Conservation (phyloP, 2,797 vertebrate genomes). For the Tangara arthus region DNA sequence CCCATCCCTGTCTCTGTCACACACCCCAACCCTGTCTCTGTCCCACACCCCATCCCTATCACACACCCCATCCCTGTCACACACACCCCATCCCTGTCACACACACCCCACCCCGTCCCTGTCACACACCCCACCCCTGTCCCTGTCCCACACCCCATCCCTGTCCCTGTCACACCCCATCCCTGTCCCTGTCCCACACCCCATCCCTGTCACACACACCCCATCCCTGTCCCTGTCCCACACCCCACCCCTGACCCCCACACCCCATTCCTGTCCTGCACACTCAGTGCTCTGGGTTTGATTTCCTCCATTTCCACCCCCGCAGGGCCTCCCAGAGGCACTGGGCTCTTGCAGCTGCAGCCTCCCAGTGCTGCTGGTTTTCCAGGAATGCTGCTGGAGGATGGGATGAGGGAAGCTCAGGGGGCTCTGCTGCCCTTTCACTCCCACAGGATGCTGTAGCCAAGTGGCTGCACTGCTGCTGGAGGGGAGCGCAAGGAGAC, state of each 20-base stretch:
- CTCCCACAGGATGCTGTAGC: neutral
- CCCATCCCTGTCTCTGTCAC: no score
- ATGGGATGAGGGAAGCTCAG: neutral
- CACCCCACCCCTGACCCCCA: no score
- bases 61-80: neutral
- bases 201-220: no score
- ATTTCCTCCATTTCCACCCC: fast-evolving
- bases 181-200: no score
- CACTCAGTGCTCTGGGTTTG: neutral
- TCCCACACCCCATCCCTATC: no score
- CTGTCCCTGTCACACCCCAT: no score
- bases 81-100: neutral
- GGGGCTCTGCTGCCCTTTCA: neutral
- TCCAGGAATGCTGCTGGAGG: neutral
- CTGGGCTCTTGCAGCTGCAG: neutral
- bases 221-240: no score
- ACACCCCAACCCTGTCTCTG: neutral
- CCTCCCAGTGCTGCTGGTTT: fast-evolving
- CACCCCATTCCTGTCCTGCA: no score
- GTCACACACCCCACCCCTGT: no score
- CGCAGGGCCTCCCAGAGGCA: neutral
- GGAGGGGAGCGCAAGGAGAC: neutral
- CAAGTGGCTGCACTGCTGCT: no score
- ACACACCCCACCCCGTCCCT: no score
- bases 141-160: no score